Percentiles rank a stretch among this genome's conserved stretches.
phyloP scores from a whole-genome alignment of 2,113 vertebrate species.

The Merops nubicus region DNA sequence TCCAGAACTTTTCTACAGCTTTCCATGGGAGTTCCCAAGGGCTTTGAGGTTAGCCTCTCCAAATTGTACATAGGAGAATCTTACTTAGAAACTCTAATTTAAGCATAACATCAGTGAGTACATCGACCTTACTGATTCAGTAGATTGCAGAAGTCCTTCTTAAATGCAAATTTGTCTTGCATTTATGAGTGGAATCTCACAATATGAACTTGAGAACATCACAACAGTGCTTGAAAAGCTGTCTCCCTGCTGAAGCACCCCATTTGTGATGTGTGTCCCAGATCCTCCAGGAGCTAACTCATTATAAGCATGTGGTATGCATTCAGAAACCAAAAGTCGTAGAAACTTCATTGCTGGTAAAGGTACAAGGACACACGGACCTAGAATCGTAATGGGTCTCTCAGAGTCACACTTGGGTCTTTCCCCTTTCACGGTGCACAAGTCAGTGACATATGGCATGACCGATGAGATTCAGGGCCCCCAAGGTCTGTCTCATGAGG shows the following conservation, averaged over 20 bases:
- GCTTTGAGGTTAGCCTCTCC: not conserved
- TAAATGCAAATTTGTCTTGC: not conserved
- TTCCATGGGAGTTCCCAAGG: not conserved
- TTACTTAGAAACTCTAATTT: not conserved
- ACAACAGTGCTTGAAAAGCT: not conserved
- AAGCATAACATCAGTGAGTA: not conserved
- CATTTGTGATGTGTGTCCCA: not conserved
- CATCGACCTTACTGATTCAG: not conserved
- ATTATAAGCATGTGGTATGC: not conserved
- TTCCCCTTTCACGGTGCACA: not conserved
- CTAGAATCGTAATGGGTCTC: not conserved
- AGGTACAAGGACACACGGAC: not conserved
- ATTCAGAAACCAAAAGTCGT: not conserved
- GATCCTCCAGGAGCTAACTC: not conserved
- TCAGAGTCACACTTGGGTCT: not conserved
- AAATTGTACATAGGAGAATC: not conserved
- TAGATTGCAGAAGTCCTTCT: not conserved
- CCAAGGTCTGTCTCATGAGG: not conserved
- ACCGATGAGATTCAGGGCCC: not conserved
- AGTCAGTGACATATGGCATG: not conserved
- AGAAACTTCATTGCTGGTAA: not conserved
- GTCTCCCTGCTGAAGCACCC: not conserved
- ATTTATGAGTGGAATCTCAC: not conserved
- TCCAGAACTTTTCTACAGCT: not conserved
- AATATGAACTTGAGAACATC: not conserved